A percentile compares a stretch with the other conserved stretches of the same genome.
phyloP scores from a whole-genome alignment of 2,797 vertebrate species.

The Artibeus lituratus region DNA sequence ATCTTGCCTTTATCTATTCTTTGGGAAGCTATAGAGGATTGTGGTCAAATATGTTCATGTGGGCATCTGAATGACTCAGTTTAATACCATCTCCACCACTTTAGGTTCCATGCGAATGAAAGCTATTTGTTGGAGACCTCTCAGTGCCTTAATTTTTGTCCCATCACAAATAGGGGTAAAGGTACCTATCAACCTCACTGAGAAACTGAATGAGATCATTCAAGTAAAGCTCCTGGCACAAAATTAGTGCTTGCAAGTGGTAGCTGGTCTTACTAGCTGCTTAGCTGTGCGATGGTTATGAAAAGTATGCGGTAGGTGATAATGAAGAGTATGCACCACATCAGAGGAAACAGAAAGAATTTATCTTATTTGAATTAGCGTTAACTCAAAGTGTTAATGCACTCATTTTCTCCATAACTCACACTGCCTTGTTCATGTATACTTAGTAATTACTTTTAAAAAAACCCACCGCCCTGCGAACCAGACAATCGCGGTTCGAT shows the following conservation, averaged over 20 bases:
- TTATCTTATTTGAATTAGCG: not conserved
- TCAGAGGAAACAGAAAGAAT: slow-evolving; percentile 1
- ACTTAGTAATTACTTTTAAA: not conserved
- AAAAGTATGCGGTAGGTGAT: not conserved
- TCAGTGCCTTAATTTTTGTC: not conserved
- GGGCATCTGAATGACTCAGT: not conserved
- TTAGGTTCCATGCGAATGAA: not conserved
- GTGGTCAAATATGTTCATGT: not conserved
- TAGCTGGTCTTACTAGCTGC: not conserved
- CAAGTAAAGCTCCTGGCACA: not conserved
- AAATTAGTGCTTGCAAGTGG: not conserved
- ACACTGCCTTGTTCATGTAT: not conserved
- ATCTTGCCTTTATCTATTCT: not conserved
- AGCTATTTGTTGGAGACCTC: not conserved
- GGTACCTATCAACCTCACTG: not conserved
- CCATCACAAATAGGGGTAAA: not conserved
- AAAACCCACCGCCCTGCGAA: not conserved
- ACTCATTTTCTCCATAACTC: slow-evolving; percentile 4
- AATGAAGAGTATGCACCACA: not conserved
- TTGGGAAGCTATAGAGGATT: not conserved
- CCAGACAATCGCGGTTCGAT: no score
- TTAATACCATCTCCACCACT: not conserved
- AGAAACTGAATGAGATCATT: not conserved
- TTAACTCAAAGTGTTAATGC: not conserved
- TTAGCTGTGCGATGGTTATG: not conserved